Base-by-base conservation (phyloP, 2,888 invertebrate genomes). In the Epinotia nisella region DNA sequence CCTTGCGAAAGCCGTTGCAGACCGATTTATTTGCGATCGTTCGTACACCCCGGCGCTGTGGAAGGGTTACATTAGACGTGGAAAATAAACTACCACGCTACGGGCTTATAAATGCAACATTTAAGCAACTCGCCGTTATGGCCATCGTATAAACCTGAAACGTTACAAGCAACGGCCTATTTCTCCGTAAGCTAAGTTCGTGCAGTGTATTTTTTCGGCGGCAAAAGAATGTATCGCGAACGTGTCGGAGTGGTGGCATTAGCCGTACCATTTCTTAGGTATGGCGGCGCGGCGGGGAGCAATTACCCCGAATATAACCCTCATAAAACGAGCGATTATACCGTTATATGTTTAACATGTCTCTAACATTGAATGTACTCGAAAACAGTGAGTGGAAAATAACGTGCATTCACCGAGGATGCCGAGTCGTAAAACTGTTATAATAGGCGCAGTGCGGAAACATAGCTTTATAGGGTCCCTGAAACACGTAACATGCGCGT, bases 361-460 rank as follows among this genome's bases (percentile, higher is more conserved):
- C 73, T 64, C 83, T 87, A 85, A 87, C 85, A 85, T 85, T 83
- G 83, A 83, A 74, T 79, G 82, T 83, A 85, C 81, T 85, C 81
- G 79, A 86, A 87, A 86, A 82, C 79, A 82, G 80, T 81, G 78
- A 72, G 78, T 80, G 78, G 80, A 80, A 83, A 86, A 83, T 82
- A 81, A 86, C 84, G 81, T 86, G 85, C 87, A 87, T 85, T 83
- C 82, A 81, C 81, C 81, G 80, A 83, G 85, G 85, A 89, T 87
- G 84, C 86, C 85, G 86, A 84, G 82, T 90, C 90, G 85, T 91
- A 90, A 90, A 90, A 83, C 85, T 82, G 87, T 88, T 87, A 90
- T 90, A 91, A 90, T 88, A 89, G 88, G 84, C 90, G 89, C 88
- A 90, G 84, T 90, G 90, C 89, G 89, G 89, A 90, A 91, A 89